phyloP scores from a whole-genome alignment of 2,113 vertebrate genomes.

The Ploceus nigricollis region DNA sequence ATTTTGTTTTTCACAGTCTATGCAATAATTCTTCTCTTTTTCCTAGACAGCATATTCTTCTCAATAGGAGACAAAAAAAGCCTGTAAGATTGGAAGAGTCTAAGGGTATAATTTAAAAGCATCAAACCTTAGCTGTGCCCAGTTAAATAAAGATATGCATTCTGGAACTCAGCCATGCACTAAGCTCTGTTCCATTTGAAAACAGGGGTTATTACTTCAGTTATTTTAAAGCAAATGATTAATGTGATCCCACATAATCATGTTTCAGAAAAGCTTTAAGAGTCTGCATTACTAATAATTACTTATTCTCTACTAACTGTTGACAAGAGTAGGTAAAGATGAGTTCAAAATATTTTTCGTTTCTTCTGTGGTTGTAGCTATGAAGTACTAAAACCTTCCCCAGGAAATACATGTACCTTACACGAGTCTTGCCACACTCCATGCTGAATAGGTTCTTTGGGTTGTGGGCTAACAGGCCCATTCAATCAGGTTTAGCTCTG shows the following conservation, averaged over 20 bases:
- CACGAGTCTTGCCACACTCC: background rate
- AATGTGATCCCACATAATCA: background rate
- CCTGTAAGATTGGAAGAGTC: background rate
- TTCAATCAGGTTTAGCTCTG: background rate
- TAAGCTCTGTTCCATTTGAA: background rate
- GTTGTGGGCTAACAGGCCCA: background rate
- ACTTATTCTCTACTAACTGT: background rate
- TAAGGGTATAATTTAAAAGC: background rate
- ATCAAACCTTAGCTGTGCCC: background rate
- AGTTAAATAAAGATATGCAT: background rate
- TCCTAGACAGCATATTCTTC: background rate
- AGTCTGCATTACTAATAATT: background rate
- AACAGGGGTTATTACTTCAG: background rate
- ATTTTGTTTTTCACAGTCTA: background rate
- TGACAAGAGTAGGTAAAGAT: background rate
- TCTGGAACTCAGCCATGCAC: background rate
- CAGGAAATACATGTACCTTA: background rate
- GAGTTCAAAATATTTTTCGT: background rate
- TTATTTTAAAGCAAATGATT: background rate
- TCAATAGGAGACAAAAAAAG: background rate
- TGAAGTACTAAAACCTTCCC: background rate
- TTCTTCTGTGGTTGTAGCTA: background rate
- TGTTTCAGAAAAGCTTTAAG: background rate
- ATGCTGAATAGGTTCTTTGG: background rate
- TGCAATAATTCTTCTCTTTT: background rate